Base-by-base conservation (phyloP, 2,113 vertebrate genomes). In the Leptocoma aspasia region DNA sequence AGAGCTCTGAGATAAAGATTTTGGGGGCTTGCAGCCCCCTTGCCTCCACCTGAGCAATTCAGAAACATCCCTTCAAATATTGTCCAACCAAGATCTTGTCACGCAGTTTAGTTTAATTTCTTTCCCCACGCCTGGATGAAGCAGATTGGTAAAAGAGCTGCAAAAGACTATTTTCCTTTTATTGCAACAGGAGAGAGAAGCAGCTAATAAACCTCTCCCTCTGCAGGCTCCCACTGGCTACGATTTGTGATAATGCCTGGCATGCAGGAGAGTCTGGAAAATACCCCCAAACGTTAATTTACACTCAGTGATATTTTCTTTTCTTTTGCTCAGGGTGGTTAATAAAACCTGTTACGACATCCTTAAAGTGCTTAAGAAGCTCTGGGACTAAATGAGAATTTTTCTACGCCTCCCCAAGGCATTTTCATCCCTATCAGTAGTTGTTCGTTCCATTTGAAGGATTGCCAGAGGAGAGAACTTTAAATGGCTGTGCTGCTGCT, bases 321-420 rank as follows among this genome's bases (percentile, higher is more conserved):
- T 95, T 82, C 92, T 91, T 61, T 94, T 88, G 89, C 92, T 94
- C 70, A 66, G 71, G 92, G 83, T 91, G 87, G 95, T 89, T 94
- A 89, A 90, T 95, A 91, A 96, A 93, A 92, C 93, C 95, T 93
- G 91, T 83, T 93, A 77, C 60, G 94, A 94, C 81, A 90, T 75
- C 86, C 80, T 96, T 88, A 92, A 97, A 96, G 88, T 82, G 90
- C 95, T 96, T 97, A 86, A 90, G 94, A 92, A 94, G 94, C 90
- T 94, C 94, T 88, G 93, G 90, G 92, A 95, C 97, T 95, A 96
- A 97, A 97, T 96, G 90, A 97, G 95, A 92, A 89, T 93, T 87
- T 96, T 83, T 93, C 90, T 92, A 77, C 1, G 9, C 64, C 68
- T 92, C 95, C 96, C 92, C 52, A 31, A 94, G 93, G 91, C 80